Evolutionary conservation across 2,888 invertebrate species (phyloP).

Genomic region (Lamellibrachia satsuma): DNA sequence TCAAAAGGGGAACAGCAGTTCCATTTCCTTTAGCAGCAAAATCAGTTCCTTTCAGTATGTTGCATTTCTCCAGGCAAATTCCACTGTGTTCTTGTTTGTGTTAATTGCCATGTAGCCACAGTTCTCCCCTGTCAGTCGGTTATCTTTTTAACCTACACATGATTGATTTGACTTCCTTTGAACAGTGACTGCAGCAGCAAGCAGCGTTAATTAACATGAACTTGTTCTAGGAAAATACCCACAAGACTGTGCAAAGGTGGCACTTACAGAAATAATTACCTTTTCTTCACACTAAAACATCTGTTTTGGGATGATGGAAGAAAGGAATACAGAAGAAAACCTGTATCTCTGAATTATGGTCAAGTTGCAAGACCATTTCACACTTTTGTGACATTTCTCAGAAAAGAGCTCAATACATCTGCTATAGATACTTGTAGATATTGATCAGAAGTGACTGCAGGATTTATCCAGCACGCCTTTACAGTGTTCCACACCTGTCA

Average conservation of each 20-base stretch:
- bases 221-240: not conserved
- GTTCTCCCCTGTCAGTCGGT: not conserved
- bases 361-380: not conserved
- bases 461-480: not conserved
- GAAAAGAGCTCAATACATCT: not conserved
- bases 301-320: not conserved
- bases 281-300: not conserved
- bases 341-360: not conserved
- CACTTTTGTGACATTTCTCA: not conserved
- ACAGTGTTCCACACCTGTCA: not conserved
- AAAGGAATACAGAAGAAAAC: not conserved
- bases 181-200: not conserved
- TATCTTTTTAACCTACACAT: not conserved
- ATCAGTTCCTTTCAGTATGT: not conserved
- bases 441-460: not conserved
- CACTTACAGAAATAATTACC: not conserved
- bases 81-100: not conserved
- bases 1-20: too few species aligned
- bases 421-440: not conserved
- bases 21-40: not conserved
- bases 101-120: not conserved
- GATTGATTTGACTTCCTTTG: conserved; percentile 17
- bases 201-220: not conserved
- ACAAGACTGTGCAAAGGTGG: not conserved
- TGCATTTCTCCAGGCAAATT: not conserved